These are phyloP conservation scores for Villa cingulata DNA, from an alignment of 2,888 invertebrate species.

Conservation along the genomic window DNA sequence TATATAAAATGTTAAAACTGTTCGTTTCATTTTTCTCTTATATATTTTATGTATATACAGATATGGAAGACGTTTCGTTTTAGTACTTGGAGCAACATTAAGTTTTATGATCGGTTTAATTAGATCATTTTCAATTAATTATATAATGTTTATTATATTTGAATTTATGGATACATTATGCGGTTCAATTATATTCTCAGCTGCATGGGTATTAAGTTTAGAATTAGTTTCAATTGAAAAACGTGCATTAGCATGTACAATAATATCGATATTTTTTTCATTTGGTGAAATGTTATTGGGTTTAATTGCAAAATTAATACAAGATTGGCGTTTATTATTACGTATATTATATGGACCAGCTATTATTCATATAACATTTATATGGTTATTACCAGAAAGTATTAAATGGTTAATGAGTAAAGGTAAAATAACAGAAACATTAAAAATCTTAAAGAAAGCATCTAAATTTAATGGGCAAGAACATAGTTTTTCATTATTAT, in stretches of 20 bases:
- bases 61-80: constrained; percentile 47
- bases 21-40: neutral
- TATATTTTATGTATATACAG: constrained; percentile 14
- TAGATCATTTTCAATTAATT: constrained; percentile 53
- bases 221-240: constrained; percentile 64
- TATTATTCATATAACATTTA: constrained; percentile 50
- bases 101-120: constrained; percentile 52
- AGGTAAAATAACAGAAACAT: constrained; percentile 43
- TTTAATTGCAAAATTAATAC: constrained; percentile 49
- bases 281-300: constrained; percentile 55
- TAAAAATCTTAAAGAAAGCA: constrained; percentile 44
- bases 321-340: constrained; percentile 55
- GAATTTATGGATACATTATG: constrained; percentile 59
- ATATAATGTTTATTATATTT: constrained; percentile 52
- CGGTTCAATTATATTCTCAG: constrained; percentile 56
- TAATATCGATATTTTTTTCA: constrained; percentile 57
- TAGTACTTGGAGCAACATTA: constrained; percentile 40
- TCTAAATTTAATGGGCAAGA: constrained; percentile 42
- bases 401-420: constrained; percentile 60
- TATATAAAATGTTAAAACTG: too few relatives aligned
- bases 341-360: constrained; percentile 52
- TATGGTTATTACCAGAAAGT: constrained; percentile 57
- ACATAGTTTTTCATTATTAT: neutral
- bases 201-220: constrained; percentile 58
- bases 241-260: constrained; percentile 55